Conservation (phyloP, 1,140 invertebrate species). For the Pentalonia nigronervosa region DNA sequence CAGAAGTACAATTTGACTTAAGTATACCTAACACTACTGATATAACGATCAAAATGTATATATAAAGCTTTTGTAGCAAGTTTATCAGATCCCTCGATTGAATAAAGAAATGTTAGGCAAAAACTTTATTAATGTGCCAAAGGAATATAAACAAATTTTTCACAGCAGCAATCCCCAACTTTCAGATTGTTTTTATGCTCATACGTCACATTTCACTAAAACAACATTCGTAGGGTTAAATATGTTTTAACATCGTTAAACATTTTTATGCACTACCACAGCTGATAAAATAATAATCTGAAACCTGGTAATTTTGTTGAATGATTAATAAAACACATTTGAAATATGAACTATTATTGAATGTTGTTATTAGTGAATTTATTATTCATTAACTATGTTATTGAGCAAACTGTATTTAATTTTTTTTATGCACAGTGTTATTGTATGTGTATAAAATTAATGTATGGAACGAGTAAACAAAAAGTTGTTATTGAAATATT, state of each 20-base stretch:
- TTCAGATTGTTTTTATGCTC: not conserved
- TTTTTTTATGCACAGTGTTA: not conserved
- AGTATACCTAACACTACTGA: not conserved
- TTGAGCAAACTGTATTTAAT: not conserved
- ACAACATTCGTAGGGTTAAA: not conserved
- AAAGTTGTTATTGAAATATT: not conserved
- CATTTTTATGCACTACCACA: not conserved
- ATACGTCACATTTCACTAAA: not conserved
- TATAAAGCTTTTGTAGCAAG: not conserved
- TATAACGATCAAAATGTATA: not conserved
- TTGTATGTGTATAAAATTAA: not conserved
- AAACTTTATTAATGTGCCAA: not conserved
- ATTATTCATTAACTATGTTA: not conserved
- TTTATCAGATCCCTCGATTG: not conserved
- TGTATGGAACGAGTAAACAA: not conserved
- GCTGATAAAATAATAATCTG: not conserved
- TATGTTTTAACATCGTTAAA: not conserved
- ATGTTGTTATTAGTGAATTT: not conserved
- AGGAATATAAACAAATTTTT: slow-evolving; percentile 28
- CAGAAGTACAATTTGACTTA: not conserved
- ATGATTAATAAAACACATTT: not conserved
- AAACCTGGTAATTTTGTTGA: not conserved
- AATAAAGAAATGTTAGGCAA: not conserved
- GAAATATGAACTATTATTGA: not conserved
- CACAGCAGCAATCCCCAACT: slow-evolving; percentile 24